These are phyloP conservation scores for Otus sunia DNA, from an alignment of 2,113 vertebrate species.

Conservation along the genomic window DNA sequence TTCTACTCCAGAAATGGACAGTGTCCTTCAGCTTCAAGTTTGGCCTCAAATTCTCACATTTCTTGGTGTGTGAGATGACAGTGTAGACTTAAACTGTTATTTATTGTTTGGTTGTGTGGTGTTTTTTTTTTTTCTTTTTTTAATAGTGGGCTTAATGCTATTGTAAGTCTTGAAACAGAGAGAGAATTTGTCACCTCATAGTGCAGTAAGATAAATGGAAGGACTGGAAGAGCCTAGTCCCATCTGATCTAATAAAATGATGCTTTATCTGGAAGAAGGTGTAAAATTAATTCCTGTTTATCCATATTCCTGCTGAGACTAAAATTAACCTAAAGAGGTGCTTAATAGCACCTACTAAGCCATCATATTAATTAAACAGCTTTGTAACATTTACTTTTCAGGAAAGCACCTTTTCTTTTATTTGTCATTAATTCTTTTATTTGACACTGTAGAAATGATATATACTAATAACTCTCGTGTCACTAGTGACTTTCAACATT, in stretches of 20 bases:
- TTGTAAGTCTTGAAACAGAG: not conserved
- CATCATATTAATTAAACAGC: conserved; percentile 27
- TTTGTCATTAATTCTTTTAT: not conserved
- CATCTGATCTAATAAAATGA: not conserved
- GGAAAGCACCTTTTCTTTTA: not conserved
- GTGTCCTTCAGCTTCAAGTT: not conserved
- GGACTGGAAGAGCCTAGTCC: not conserved
- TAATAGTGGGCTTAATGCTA: not conserved
- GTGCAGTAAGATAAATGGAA: not conserved
- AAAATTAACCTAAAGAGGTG: conserved; percentile 26
- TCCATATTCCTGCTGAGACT: conserved; percentile 7
- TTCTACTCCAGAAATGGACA: not conserved
- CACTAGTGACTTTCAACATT: not conserved
- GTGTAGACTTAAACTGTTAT: not conserved
- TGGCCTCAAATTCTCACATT: not conserved
- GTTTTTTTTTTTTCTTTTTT: not conserved
- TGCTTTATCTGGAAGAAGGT: not conserved
- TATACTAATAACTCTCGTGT: not conserved
- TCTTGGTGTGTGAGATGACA: not conserved
- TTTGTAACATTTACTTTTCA: not conserved
- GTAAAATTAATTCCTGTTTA: conserved; percentile 32
- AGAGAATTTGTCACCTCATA: not conserved
- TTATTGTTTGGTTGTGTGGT: not conserved
- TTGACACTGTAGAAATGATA: not conserved
- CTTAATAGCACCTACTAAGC: not conserved